Percentiles rank a stretch among this genome's conserved stretches.
Conservation (phyloP, 2,888 invertebrate genomes). For the Temnothorax ravouxi region DNA sequence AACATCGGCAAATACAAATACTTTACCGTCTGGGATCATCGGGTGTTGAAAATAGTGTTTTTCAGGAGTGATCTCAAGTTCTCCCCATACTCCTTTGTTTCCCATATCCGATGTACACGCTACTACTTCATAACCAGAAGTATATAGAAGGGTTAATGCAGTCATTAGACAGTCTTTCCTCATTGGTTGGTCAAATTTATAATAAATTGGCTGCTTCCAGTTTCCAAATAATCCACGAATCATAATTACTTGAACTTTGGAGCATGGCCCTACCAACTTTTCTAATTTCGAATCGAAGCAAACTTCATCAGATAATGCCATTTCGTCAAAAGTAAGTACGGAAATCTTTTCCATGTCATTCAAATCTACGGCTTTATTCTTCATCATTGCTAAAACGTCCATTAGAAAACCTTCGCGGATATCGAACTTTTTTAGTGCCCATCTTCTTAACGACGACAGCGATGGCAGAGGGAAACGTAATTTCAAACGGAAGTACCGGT, state of each 20-base stretch:
- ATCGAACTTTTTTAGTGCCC: too few species aligned
- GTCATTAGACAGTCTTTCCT: neutral
- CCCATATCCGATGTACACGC: neutral
- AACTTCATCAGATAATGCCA: neutral
- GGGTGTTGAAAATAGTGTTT: neutral
- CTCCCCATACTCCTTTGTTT: neutral
- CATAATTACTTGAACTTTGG: neutral
- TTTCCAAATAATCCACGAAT: neutral
- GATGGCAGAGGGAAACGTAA: too few species aligned
- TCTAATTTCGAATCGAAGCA: neutral
- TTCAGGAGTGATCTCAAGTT: neutral
- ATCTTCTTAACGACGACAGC: too few species aligned
- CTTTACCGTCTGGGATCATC: neutral
- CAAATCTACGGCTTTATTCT: too few species aligned
- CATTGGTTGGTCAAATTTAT: neutral
- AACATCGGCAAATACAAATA: neutral
- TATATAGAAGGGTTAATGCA: neutral
- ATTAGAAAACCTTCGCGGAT: too few species aligned
- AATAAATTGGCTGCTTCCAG: neutral
- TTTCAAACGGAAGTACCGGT: too few species aligned
- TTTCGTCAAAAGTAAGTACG: neutral
- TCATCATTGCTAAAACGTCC: too few species aligned
- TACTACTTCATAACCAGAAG: neutral
- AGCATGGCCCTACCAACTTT: neutral
- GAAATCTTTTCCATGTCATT: too few species aligned